Base-by-base conservation (phyloP, 2,797 vertebrate species). In the Arnoldichthys spilopterus region DNA sequence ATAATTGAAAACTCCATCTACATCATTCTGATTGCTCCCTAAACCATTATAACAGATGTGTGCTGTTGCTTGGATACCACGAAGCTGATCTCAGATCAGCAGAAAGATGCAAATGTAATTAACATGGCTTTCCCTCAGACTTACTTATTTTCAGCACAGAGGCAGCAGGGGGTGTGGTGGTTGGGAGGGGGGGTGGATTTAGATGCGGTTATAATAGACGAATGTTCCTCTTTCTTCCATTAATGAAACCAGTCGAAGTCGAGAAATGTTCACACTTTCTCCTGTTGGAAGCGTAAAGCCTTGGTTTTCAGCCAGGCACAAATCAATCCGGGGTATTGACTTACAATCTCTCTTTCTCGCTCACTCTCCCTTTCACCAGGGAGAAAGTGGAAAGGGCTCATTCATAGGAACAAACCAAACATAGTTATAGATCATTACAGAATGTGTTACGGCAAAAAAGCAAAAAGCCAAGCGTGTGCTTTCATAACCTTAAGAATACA, bases 141-240 rank as follows among this genome's bases (percentile, higher is more conserved):
- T 51, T 53, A 53, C 32, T 37, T 56, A n/a, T 69, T 69, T 68
- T 49, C 15, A 11, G 22, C 26, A 11, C 47, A 51, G 26, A 51
- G 45, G 32, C 61, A 63, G 61, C 32, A 37, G 32, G 61, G 32
- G 61, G 32, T 63, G 61, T 37, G 18, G 18, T 26, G 64, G n/a
- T 67, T 2, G 20, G 37, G n/a, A 8, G 9, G 37, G 34, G 45
- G 26, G 62, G n/a, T 32, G 34, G 71, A 12, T 68, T 63, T 74
- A 74, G 77, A 79, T 49, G 61, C 40, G 43, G 49, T 74, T 79
- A 74, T 68, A 79, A 68, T 79, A 43, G 71, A 51, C 32, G 34
- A 54, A 49, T 22, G 15, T 61, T 72, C 59, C 51, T 66, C 66
- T 79, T 79, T 79, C 71, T 74, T 68, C 54, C 37, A 56, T 73